A percentile compares a stretch with the other conserved stretches of the same genome.
Evolutionary conservation across 2,113 vertebrate species (phyloP).

Genomic region (Euleptes europaea): DNA sequence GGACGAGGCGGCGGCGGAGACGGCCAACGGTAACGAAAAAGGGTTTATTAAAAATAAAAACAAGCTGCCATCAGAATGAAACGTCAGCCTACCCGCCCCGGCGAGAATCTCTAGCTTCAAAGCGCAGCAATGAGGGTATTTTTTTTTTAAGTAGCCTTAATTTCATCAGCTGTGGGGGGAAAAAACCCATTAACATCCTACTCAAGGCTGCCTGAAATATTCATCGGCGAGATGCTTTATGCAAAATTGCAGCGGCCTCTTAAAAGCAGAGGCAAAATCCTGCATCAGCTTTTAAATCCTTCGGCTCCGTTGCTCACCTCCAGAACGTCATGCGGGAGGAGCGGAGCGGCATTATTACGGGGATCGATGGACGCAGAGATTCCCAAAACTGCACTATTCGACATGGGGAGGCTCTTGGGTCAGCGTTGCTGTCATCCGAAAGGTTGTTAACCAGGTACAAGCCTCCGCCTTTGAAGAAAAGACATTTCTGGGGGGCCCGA

Average conservation of each 20-base stretch:
- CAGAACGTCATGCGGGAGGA: fast-evolving
- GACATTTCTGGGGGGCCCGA: background rate
- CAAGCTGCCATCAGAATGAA: background rate
- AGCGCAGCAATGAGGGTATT: slow-evolving; percentile 16
- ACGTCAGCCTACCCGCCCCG: background rate
- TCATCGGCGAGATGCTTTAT: slow-evolving; percentile 37
- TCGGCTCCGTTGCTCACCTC: fast-evolving
- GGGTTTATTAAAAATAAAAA: background rate
- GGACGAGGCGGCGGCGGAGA: background rate
- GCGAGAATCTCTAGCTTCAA: slow-evolving; percentile 1
- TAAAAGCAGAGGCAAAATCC: slow-evolving; percentile 23
- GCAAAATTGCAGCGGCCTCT: slow-evolving; percentile 14
- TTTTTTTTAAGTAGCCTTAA: slow-evolving; percentile 11
- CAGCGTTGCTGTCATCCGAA: no score
- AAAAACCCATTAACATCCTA: slow-evolving; percentile 38
- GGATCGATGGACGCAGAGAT: no score
- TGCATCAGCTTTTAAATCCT: background rate
- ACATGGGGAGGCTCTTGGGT: no score
- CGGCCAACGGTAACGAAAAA: background rate
- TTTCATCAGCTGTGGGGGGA: slow-evolving; percentile 40
- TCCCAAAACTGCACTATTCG: background rate
- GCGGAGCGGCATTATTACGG: background rate
- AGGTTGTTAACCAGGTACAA: no score
- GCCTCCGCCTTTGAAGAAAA: no score
- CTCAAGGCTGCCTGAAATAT: slow-evolving; percentile 45